phyloP scores from a whole-genome alignment of 1,140 invertebrate species.

The Whitmania pigra region DNA sequence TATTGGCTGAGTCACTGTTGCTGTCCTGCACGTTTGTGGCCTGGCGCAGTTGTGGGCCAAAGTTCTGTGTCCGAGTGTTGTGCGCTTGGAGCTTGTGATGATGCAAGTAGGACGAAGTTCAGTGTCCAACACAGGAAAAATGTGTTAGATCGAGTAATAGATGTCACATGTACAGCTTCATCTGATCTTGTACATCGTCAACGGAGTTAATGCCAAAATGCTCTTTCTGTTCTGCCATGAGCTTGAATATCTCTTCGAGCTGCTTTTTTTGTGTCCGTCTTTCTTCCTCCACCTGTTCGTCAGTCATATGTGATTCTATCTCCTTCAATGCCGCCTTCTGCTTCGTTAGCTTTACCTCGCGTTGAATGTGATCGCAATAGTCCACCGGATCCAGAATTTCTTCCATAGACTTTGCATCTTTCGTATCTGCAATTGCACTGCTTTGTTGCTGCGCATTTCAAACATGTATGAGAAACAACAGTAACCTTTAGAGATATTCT shows the following conservation, averaged over 20 bases:
- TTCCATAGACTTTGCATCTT: not conserved
- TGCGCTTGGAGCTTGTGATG: too few species aligned
- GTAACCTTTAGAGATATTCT: too few species aligned
- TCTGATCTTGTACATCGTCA: conserved; percentile 37
- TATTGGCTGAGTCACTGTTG: too few species aligned
- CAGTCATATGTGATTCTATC: conserved; percentile 32
- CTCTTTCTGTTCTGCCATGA: conserved; percentile 37
- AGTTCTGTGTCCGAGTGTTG: too few species aligned
- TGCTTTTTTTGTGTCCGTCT: conserved; percentile 33
- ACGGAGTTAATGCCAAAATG: conserved; percentile 35
- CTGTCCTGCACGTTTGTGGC: too few species aligned
- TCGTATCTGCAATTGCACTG: too few species aligned
- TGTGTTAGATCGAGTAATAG: not conserved
- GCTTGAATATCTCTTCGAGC: conserved; percentile 36
- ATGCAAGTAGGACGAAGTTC: too few species aligned
- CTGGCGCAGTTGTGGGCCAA: too few species aligned
- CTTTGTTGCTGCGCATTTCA: too few species aligned
- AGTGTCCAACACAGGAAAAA: too few species aligned
- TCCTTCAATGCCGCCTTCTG: conserved; percentile 33
- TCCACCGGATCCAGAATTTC: conserved; percentile 32
- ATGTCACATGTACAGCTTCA: conserved; percentile 34
- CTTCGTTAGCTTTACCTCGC: conserved; percentile 37
- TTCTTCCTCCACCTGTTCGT: conserved; percentile 35
- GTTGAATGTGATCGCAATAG: conserved; percentile 39
- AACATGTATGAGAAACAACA: too few species aligned